Evolutionary conservation across 2,113 vertebrate genomes (phyloP), one percentile per base, ranked within the genome.

Genomic region (Grus americana): DNA sequence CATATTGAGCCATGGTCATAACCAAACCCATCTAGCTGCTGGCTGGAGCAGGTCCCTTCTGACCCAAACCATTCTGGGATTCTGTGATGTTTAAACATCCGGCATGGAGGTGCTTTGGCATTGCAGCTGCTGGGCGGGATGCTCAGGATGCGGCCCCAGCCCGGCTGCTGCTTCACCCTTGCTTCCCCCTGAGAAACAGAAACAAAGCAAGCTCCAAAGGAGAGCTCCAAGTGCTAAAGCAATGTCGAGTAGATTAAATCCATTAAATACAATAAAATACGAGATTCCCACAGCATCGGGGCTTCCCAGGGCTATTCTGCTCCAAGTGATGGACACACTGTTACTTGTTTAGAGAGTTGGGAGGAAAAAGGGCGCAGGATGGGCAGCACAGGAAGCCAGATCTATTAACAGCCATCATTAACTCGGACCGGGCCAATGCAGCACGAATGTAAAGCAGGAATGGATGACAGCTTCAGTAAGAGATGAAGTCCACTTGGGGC

Each of bases 71-170:
- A 38, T n/a, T 63, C 18, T 40, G 30, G 54, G 61, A 65, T 58
- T 79, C 46, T 20, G 4, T 54, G 27, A 44, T n/a, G 34, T 52
- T 83, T 62, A 79, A 79, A 50, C 24, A 19, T 36, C n/a, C 5
- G 4, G 19, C 16, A 52, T 4, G 12, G 47, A 38, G 20, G 36
- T 71, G 50, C 40, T 86, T 58, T 75, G 67, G 38, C n/a, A 57
- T 7, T 66, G 19, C 75, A 80, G n/a, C 34, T 67, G 40, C 57
- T 22, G 9, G 36, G 79, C 34, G 32, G 54, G 65, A 36, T 0
- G 5, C 1, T 0, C 52, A 49, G 50, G 36, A 40, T 0, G 2
- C 1, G 8, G n/a, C 29, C 10, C 15, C 36, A 68, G 59, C 27
- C 15, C 24, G 18, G 24, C 30, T 67, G 46, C 54, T 92, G 62